phyloP scores from a whole-genome alignment of 2,888 invertebrate genomes.

The Platycheirus albimanus region DNA sequence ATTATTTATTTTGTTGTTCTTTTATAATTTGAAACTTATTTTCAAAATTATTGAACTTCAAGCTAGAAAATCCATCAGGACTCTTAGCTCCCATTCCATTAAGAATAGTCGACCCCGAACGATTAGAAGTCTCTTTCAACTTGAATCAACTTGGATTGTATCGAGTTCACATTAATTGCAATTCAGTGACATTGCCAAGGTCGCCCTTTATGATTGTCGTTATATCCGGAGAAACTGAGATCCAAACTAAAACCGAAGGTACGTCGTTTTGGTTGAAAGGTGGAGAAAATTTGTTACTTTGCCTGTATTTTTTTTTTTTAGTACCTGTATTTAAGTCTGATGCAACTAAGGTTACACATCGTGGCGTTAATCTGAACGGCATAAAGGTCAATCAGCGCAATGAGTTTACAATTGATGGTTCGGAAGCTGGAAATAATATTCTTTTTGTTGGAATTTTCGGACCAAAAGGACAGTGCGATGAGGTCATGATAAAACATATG shows the following conservation, averaged over 20 bases:
- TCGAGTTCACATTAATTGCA: constrained; percentile 81
- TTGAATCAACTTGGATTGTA: constrained; percentile 79
- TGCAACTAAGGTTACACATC: constrained; percentile 78
- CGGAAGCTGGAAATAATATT: constrained; percentile 91
- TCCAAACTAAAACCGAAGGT: constrained; percentile 70
- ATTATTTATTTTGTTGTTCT: constrained; percentile 11
- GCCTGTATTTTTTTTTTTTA: constrained; percentile 51
- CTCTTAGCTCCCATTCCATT: constrained; percentile 75
- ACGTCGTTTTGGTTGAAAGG: neutral
- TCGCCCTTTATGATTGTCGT: constrained; percentile 81
- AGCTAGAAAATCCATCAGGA: constrained; percentile 80
- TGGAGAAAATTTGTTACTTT: too few species aligned
- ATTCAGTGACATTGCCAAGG: constrained; percentile 79
- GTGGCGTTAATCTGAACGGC: constrained; percentile 79
- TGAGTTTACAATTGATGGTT: constrained; percentile 81
- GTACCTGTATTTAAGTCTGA: constrained; percentile 79
- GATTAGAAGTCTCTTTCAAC: constrained; percentile 77
- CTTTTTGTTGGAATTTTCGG: constrained; percentile 97
- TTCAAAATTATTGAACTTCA: neutral
- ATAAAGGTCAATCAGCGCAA: constrained; percentile 80
- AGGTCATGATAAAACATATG: constrained; percentile 95
- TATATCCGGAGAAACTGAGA: constrained; percentile 76
- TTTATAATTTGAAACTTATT: neutral
- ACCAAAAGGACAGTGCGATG: constrained; percentile 97
- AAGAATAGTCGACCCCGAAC: constrained; percentile 79